phyloP scores from a whole-genome alignment of 2,888 invertebrate species.

The Papilio gigon region DNA sequence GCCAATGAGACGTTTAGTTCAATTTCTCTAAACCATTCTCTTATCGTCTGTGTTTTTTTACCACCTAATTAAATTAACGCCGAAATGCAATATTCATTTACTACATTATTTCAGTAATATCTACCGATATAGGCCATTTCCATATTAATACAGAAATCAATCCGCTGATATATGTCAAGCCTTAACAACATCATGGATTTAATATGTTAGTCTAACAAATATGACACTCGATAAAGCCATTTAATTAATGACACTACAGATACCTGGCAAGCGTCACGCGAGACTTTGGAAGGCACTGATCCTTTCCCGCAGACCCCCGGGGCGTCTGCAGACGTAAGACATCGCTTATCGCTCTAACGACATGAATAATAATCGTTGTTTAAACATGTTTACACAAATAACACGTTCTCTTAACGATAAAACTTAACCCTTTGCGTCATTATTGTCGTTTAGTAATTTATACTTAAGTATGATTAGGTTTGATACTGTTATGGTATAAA shows the following conservation, averaged over 20 bases:
- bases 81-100: too few relatives aligned
- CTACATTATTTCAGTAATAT: too few relatives aligned
- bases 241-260: slow-evolving; percentile 21
- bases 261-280: neutral
- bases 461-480: neutral
- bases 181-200: neutral
- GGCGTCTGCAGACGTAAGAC: slow-evolving; percentile 28
- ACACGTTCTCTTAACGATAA: slow-evolving; percentile 8
- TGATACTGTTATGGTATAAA: neutral
- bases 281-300: neutral
- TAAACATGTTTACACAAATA: slow-evolving; percentile 25
- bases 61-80: too few relatives aligned
- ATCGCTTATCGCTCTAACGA: slow-evolving; percentile 33
- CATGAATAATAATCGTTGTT: slow-evolving; percentile 23
- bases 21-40: too few relatives aligned
- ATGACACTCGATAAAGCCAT: slow-evolving; percentile 27
- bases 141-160: neutral
- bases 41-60: too few relatives aligned
- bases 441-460: neutral
- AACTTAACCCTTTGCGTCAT: neutral
- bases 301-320: slow-evolving; percentile 33
- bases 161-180: neutral
- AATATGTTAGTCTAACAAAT: neutral
- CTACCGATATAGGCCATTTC: too few relatives aligned
- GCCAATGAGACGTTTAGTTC: too few relatives aligned